A percentile compares a stretch with the other conserved stretches of the same genome.
These are phyloP conservation scores for Oriolus oriolus DNA, from an alignment of 2,113 vertebrate species.

Conservation along the genomic window DNA sequence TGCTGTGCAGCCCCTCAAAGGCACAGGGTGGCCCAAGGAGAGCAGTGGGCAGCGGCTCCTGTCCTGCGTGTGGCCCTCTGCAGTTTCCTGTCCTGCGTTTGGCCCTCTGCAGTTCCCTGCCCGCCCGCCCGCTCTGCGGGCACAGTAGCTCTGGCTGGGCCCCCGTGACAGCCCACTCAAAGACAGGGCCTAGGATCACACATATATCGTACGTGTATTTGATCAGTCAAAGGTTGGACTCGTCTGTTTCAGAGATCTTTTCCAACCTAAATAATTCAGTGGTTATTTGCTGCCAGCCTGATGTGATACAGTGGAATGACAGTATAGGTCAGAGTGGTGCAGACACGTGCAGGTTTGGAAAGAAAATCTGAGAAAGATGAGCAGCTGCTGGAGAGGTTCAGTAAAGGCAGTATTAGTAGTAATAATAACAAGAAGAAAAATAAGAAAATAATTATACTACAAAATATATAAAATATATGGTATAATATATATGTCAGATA, in stretches of 20 bases:
- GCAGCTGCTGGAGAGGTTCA: not conserved
- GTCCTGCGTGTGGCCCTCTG: too few relatives aligned
- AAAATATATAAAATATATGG: not conserved
- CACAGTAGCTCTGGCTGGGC: not conserved
- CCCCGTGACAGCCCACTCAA: not conserved
- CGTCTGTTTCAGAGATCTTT: not conserved
- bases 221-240: not conserved
- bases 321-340: not conserved
- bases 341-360: not conserved
- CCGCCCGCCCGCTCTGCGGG: not conserved
- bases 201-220: too few relatives aligned
- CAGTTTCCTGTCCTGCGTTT: not conserved
- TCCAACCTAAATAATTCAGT: not conserved
- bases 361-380: not conserved
- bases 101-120: not conserved
- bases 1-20: not conserved
- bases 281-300: not conserved
- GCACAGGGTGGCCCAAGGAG: not conserved
- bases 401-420: not conserved
- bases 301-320: not conserved
- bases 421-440: not conserved
- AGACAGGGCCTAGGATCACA: not conserved
- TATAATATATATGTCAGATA: not conserved
- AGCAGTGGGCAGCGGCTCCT: not conserved
- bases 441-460: not conserved